These are phyloP conservation scores for Matsumurasca onukii DNA, from an alignment of 1,140 invertebrate species.

Conservation along the genomic window DNA sequence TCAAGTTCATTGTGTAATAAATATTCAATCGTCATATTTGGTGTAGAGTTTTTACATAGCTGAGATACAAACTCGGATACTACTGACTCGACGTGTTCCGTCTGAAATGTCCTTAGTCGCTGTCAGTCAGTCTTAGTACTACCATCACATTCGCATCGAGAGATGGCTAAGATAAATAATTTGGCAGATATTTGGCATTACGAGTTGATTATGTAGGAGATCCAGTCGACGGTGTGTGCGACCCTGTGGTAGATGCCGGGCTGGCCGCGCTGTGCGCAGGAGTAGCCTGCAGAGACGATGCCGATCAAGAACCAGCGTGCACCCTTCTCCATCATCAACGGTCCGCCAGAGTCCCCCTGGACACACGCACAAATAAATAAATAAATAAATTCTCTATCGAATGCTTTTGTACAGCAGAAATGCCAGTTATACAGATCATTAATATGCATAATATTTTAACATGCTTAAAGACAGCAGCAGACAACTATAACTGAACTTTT, in stretches of 20 bases:
- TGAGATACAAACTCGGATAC: too few species aligned
- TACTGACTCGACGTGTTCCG: too few species aligned
- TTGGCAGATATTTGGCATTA: conserved; percentile 16
- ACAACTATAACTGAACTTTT: too few species aligned
- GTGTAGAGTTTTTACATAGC: too few species aligned
- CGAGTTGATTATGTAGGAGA: conserved; percentile 51
- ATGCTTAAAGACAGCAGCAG: too few species aligned
- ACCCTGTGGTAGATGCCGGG: conserved; percentile 94
- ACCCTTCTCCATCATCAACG: conserved; percentile 81
- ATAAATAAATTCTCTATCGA: too few species aligned
- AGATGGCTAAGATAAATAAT: not conserved
- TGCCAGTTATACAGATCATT: not conserved
- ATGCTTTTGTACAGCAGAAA: too few species aligned
- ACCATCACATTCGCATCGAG: too few species aligned
- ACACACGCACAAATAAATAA: not conserved
- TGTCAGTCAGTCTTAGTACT: too few species aligned
- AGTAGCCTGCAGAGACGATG: conserved; percentile 91
- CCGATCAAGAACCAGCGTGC: conserved; percentile 88
- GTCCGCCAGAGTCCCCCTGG: conserved; percentile 81
- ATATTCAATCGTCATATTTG: too few species aligned
- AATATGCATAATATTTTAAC: not conserved
- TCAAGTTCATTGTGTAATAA: too few species aligned
- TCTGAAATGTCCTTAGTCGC: too few species aligned
- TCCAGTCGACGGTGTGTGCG: conserved; percentile 92
- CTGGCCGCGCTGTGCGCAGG: conserved; percentile 86